Evolutionary conservation across 2,888 invertebrate species (phyloP).

Genomic region (Trachelus troglodyta): DNA sequence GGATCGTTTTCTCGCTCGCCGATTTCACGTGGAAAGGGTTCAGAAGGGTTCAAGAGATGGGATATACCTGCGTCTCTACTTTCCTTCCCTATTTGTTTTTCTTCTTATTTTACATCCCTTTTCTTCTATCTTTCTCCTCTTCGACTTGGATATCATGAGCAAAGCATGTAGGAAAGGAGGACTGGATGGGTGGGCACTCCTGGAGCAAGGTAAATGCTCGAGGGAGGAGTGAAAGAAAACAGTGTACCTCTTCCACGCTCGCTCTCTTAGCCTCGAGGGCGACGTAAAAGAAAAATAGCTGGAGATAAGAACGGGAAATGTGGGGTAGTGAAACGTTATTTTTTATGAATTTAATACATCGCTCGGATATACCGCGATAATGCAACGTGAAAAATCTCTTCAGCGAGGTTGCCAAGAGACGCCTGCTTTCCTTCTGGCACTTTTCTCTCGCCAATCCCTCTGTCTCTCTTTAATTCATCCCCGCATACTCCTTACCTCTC

Average conservation of each 20-base stretch:
- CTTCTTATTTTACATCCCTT: background rate
- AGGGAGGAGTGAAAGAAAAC: conserved; percentile 16
- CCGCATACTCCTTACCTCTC: background rate
- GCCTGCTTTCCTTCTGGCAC: background rate
- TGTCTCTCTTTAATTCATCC: background rate
- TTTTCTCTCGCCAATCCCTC: background rate
- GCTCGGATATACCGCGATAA: conserved; percentile 9
- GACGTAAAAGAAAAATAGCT: conserved; percentile 19
- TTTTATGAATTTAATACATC: conserved; percentile 14
- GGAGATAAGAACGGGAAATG: conserved; percentile 17
- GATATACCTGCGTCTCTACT: background rate
- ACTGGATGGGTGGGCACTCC: conserved; percentile 1
- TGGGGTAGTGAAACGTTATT: conserved; percentile 20
- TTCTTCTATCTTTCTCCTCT: background rate
- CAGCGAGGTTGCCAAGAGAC: background rate
- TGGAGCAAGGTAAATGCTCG: conserved; percentile 6
- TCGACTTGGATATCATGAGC: conserved; percentile 1
- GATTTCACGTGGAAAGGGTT: background rate
- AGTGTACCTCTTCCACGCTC: conserved; percentile 10
- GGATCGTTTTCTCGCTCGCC: background rate
- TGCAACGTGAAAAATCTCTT: conserved; percentile 3
- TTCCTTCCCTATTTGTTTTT: background rate
- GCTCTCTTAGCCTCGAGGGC: conserved; percentile 16
- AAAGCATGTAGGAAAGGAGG: background rate
- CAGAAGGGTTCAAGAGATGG: background rate